These are phyloP conservation scores for Macropus fuliginosus DNA, from an alignment of 2,797 vertebrate species.

Conservation along the genomic window DNA sequence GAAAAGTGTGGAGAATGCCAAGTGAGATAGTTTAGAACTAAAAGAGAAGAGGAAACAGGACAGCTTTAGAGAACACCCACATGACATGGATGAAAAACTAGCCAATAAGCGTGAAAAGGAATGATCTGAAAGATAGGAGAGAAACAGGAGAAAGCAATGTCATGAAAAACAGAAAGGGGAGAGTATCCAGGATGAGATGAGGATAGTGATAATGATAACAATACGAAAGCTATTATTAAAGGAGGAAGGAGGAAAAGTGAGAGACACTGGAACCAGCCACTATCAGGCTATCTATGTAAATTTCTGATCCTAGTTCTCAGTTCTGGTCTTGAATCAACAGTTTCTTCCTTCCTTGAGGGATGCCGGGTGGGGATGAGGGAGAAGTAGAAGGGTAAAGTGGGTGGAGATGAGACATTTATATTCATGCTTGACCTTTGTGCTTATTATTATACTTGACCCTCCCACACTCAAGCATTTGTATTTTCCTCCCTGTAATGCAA, in stretches of 20 bases:
- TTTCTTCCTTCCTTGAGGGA: not conserved
- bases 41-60: not conserved
- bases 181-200: not conserved
- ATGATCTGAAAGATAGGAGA: not conserved
- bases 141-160: not conserved
- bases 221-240: too few relatives aligned
- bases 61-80: not conserved
- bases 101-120: not conserved
- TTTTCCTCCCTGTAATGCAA: not conserved
- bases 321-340: not conserved
- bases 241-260: not conserved
- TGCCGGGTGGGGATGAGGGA: not conserved
- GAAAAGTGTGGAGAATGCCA: not conserved
- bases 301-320: not conserved
- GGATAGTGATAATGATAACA: not conserved
- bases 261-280: not conserved
- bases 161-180: not conserved
- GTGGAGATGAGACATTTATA: not conserved
- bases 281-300: not conserved
- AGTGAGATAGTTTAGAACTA: not conserved
- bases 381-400: not conserved
- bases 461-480: not conserved
- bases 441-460: not conserved
- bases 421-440: not conserved
- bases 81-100: not conserved